Evolutionary conservation across 2,113 vertebrate species (phyloP), one percentile per base, ranked within the genome.

Genomic region (Oriolus oriolus): DNA sequence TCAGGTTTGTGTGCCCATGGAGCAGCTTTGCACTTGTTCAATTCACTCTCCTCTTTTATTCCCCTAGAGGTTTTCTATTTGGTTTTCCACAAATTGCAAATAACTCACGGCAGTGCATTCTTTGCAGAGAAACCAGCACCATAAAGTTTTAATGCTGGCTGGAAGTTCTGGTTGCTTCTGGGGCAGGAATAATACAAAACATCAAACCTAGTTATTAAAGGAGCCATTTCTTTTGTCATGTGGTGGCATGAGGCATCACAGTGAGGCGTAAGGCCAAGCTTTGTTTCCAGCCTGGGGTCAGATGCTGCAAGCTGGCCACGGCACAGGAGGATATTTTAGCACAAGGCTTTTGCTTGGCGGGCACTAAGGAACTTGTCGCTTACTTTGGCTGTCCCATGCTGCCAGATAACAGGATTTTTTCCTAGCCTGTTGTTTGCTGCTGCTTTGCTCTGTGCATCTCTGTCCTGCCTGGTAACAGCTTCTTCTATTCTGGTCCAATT

Each of bases 381-480:
- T 89, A 53, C 77, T 94, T 92, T 96, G 92, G 90, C 95, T 87
- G 52, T 75, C 80, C 44, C 13, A 1, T 80, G 47, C 87, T 95
- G 92, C 95, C 83, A 93, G 90, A 94, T 94, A 93, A 84, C 69
- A 75, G 90, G 92, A 93, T 84, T 89, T 96, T 95, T 92, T 89
- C 79, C 56, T 65, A 78, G 88, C 31, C 73, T 84, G 56, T 65
- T 91, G 60, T 93, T 93, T 53, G 6, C 65, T 88, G 68, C 79
- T 77, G 71, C 85, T 94, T 86, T 95, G 83, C 70, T 89, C 84
- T 13, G 30, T 95, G 80, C 68, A 73, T 92, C 64, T 93, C 60
- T 81, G 41, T 87, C 90, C 93, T 96, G 96, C 95, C 88, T 96
- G 77, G 96, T 96, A 96, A 96, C 96, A 96, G 73, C 92, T 68